Conservation (phyloP, 2,888 invertebrate species). For the Empis livida region DNA sequence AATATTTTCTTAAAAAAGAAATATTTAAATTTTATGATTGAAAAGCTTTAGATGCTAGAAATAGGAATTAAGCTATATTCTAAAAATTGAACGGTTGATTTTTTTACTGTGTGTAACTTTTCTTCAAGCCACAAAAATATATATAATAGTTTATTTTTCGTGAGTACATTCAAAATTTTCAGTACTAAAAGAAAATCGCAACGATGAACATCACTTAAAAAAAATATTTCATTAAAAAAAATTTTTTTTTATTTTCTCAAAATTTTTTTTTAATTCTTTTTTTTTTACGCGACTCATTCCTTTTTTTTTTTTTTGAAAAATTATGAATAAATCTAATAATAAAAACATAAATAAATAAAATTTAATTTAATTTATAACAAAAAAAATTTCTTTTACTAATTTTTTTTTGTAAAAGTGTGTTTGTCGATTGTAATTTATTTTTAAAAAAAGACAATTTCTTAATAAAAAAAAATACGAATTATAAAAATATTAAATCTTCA, state of each 20-base stretch:
- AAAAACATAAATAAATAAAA: background rate
- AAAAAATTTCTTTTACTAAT: background rate
- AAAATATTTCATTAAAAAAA: conserved; percentile 7
- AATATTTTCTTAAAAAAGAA: too few species aligned
- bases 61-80: too few species aligned
- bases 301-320: background rate
- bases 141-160: background rate
- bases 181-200: conserved; percentile 34
- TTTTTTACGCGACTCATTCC: background rate
- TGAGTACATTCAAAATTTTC: conserved; percentile 12
- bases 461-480: too few species aligned
- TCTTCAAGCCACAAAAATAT: too few species aligned
- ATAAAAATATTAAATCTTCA: too few species aligned
- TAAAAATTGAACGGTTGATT: too few species aligned
- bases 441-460: too few species aligned
- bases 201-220: conserved; percentile 25
- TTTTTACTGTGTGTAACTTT: too few species aligned
- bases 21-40: too few species aligned
- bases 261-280: background rate
- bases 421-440: too few species aligned
- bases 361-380: background rate
- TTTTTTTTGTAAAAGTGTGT: background rate
- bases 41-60: too few species aligned
- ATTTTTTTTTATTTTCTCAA: conserved; percentile 4
- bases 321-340: background rate